Conservation (phyloP, 2,888 invertebrate genomes). For the Agonopterix subpropinquella region DNA sequence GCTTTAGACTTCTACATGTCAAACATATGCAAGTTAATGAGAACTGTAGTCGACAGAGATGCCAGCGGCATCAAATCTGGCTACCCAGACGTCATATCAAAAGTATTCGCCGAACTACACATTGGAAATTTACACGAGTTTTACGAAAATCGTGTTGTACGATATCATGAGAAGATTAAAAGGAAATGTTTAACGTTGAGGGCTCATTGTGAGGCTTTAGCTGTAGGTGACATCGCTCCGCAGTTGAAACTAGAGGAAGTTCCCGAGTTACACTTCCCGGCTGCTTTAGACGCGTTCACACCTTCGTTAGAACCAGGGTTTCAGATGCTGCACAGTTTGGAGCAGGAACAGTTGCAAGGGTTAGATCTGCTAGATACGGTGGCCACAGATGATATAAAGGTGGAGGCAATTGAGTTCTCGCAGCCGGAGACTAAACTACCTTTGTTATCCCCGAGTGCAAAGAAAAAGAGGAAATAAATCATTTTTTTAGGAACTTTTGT, state of each 20-base stretch:
- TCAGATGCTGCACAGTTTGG: constrained; percentile 79
- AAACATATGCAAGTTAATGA: constrained; percentile 60
- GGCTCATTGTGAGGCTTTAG: constrained; percentile 45
- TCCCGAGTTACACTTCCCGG: constrained; percentile 72
- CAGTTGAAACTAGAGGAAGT: constrained; percentile 66
- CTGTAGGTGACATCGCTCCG: constrained; percentile 51
- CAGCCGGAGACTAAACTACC: constrained; percentile 52
- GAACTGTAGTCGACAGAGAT: constrained; percentile 58
- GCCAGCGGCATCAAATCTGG: constrained; percentile 57
- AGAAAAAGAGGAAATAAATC: constrained; percentile 61
- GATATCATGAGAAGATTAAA: constrained; percentile 53
- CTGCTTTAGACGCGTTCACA: constrained; percentile 67
- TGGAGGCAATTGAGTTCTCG: constrained; percentile 60
- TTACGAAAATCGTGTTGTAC: constrained; percentile 55
- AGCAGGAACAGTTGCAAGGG: constrained; percentile 73
- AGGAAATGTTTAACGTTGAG: constrained; percentile 45
- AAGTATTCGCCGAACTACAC: constrained; percentile 62
- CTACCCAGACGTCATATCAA: constrained; percentile 63
- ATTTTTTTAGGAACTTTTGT: not conserved
- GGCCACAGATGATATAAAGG: constrained; percentile 55
- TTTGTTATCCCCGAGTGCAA: constrained; percentile 53
- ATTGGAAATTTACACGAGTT: constrained; percentile 60
- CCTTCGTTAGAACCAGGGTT: constrained; percentile 79
- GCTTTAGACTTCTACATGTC: constrained; percentile 56
- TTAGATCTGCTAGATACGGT: constrained; percentile 60